These are phyloP conservation scores for Microplitis deprimator DNA, from an alignment of 2,888 invertebrate genomes.

Conservation along the genomic window DNA sequence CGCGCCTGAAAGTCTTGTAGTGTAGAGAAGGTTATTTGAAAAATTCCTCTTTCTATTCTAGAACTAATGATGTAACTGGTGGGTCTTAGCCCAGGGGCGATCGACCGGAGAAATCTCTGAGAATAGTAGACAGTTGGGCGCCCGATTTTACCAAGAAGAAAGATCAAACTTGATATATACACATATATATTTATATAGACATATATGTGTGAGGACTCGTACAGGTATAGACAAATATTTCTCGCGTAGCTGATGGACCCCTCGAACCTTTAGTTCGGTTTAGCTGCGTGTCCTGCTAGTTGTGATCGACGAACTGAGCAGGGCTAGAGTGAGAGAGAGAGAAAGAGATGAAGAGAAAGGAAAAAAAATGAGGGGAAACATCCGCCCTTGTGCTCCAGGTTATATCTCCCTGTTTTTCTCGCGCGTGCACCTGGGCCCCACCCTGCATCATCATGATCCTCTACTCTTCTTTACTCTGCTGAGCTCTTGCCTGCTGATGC, in stretches of 20 bases:
- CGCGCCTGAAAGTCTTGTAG: background rate
- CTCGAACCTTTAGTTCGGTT: constrained; percentile 15
- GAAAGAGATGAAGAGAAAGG: background rate
- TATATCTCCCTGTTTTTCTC: constrained; percentile 51
- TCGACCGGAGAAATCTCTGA: constrained; percentile 36
- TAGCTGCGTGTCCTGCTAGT: constrained; percentile 7
- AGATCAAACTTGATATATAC: constrained; percentile 29
- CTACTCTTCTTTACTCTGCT: background rate
- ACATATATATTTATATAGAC: background rate
- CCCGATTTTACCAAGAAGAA: constrained; percentile 57
- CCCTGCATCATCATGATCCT: constrained; percentile 50
- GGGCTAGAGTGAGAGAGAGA: constrained; percentile 38
- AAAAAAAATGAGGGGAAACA: constrained; percentile 20
- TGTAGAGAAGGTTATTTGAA: constrained; percentile 9
- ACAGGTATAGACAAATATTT: constrained; percentile 41
- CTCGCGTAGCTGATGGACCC: constrained; percentile 41
- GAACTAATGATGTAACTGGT: constrained; percentile 33
- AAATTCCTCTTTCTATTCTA: constrained; percentile 22
- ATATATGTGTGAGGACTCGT: constrained; percentile 6
- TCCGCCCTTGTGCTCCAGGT: constrained; percentile 49
- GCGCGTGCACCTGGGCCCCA: constrained; percentile 62
- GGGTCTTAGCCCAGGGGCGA: constrained; percentile 9
- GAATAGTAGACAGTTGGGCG: constrained; percentile 65
- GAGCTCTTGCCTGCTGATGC: constrained; percentile 46
- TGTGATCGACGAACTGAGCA: constrained; percentile 16